phyloP scores from a whole-genome alignment of 2,797 vertebrate species.

The Xenops minutus region DNA sequence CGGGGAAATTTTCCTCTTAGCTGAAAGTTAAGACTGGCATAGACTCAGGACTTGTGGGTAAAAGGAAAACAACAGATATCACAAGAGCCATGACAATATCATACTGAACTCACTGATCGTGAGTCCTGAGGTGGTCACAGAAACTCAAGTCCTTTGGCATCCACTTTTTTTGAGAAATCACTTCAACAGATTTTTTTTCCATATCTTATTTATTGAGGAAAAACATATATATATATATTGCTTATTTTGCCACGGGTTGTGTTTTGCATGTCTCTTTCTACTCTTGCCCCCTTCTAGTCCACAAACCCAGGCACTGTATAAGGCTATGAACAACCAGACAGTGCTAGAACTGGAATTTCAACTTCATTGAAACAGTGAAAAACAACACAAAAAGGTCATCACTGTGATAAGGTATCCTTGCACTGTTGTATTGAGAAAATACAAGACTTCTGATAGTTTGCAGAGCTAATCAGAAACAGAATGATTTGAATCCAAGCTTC shows the following conservation, averaged over 20 bases:
- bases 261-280: neutral
- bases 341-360: neutral
- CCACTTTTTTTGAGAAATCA: neutral
- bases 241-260: neutral
- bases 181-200: neutral
- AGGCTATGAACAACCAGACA: neutral
- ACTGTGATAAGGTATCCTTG: neutral
- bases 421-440: neutral
- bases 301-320: neutral
- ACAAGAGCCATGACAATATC: neutral
- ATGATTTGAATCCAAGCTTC: neutral
- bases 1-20: neutral
- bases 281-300: neutral
- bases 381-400: neutral
- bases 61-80: neutral
- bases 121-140: fast-evolving
- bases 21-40: neutral
- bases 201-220: neutral
- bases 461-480: neutral
- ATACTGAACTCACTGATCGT: neutral
- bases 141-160: neutral
- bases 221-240: fast-evolving
- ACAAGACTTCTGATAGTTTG: neutral
- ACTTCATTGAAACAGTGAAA: neutral
- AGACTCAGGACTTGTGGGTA: neutral